Evolutionary conservation across 1,140 invertebrate genomes (phyloP), one percentile per base, ranked within the genome.

Genomic region (Brachionus rotundiformis): DNA sequence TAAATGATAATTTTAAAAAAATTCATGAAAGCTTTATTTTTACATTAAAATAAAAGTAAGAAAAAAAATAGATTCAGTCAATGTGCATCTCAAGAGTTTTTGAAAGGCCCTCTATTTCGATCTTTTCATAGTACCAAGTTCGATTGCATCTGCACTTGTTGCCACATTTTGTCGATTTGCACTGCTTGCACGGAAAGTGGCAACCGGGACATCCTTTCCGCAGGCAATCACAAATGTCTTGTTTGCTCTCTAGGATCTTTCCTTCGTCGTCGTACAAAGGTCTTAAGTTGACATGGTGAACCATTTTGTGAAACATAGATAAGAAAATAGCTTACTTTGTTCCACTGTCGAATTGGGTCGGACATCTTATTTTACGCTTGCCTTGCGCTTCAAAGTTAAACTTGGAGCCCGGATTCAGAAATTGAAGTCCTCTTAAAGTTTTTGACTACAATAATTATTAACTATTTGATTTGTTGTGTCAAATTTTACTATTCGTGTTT

Each of bases 221-320:
- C 23, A 94, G 86, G 85, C 93, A 94, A 86, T 94, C 93, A 85
- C 93, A 94, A 1, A 94, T 83, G 87, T 94, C 92, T 63, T 89
- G 86, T 5, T 91, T 90, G 27, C 90, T 90, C 47, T 86, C 85
- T 77, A 89, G 29, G 83, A 89, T 81, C 73, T 87, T 49, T 82
- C 88, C 82, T 86, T 89, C 83, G 83, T 89, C 83, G 83, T 90
- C 87, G 83, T 89, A 88, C 29, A 87, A 16, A 54, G 76, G 29
- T 41, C 76, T 79, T 31, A 10, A 27, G 13, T 29, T 8, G 39
- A 27, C 1, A n/a, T 2, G 23, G 29, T 13, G 31, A 76, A 27
- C n/a, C n/a, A n/a, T n/a, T n/a, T n/a, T n/a, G n/a, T n/a, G n/a
- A n/a, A n/a, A n/a, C n/a, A n/a, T n/a, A n/a, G n/a, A n/a, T n/a